Evolutionary conservation across 2,888 invertebrate genomes (phyloP), one percentile per base, ranked within the genome.

Genomic region (Parapristionchus giblindavisi): DNA sequence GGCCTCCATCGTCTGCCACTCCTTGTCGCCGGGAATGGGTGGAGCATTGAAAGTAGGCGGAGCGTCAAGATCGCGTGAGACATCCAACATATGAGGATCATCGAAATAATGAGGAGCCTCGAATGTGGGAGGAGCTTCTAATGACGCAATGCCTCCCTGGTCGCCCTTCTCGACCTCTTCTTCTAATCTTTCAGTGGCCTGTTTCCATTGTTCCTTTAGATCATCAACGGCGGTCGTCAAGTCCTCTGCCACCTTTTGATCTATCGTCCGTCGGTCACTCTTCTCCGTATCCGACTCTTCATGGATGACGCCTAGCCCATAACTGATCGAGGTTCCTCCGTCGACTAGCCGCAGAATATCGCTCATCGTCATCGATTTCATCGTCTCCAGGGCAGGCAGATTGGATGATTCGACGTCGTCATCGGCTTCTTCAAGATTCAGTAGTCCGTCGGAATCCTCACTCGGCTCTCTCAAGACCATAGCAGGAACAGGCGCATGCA

Each of bases 211-310:
- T n/a, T n/a, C n/a, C n/a, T n/a, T n/a, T n/a, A n/a, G n/a, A n/a
- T 21, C 58, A 3, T 58, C 54, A 1, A 61, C 21, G n/a, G 36
- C 34, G 58, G 21, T 32, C 21, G 24, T 1, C 27, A 40, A 24
- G 1, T 38, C 17, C 6, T 27, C n/a, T 8, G 40, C 11, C 5
- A 40, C 40, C 27, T 40, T 40, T 0, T 63, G 40, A 8, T 63
- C 24, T 4, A 38, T 17, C 5, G 63, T 21, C 5, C 40, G 43
- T 17, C 63, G 32, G 17, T 14, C n/a, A 43, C 63, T 63, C 14
- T 34, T 40, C 40, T 63, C 63, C 8, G 63, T 43, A 14, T 63
- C 63, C 5, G 38, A 63, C 14, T 63, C 63, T n/a, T 63, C 63
- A 17, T 63, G 63, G 27, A 63, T 63, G 3, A 63, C 63, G 11